Conservation (phyloP, 2,113 vertebrate genomes). For the Ophthalmolycus amberensis region DNA sequence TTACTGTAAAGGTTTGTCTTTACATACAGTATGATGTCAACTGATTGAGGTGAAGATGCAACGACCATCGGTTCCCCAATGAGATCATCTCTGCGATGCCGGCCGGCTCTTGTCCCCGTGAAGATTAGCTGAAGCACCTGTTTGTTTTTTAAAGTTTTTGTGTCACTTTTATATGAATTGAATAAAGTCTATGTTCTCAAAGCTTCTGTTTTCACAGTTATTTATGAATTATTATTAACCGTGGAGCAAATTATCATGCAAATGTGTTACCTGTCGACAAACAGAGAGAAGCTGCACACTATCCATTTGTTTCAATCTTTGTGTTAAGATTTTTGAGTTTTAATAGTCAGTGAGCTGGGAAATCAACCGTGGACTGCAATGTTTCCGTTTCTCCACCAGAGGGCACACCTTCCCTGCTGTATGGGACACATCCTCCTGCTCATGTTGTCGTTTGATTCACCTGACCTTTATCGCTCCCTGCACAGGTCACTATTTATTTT, state of each 20-base stretch:
- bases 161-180: conserved; percentile 80
- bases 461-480: neutral
- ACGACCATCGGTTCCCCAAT: neutral
- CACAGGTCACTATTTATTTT: neutral
- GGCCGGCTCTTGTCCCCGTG: conserved; percentile 67
- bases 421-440: neutral
- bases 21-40: neutral
- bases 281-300: neutral
- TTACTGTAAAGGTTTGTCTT: conserved; percentile 45
- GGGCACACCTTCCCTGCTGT: conserved; percentile 35
- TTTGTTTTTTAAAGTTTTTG: conserved; percentile 51
- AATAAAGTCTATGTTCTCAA: conserved; percentile 84
- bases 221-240: neutral
- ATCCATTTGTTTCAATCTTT: neutral
- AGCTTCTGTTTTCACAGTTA: neutral
- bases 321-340: neutral
- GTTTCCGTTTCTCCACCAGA: conserved; percentile 57
- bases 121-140: conserved; percentile 71
- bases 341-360: neutral
- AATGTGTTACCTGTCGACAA: neutral
- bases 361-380: conserved; percentile 37
- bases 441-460: too few species aligned
- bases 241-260: neutral
- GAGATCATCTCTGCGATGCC: conserved; percentile 27
- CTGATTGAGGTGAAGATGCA: conserved; percentile 10